These are phyloP conservation scores for Acleris holmiana DNA, from an alignment of 2,888 invertebrate species.

Conservation along the genomic window DNA sequence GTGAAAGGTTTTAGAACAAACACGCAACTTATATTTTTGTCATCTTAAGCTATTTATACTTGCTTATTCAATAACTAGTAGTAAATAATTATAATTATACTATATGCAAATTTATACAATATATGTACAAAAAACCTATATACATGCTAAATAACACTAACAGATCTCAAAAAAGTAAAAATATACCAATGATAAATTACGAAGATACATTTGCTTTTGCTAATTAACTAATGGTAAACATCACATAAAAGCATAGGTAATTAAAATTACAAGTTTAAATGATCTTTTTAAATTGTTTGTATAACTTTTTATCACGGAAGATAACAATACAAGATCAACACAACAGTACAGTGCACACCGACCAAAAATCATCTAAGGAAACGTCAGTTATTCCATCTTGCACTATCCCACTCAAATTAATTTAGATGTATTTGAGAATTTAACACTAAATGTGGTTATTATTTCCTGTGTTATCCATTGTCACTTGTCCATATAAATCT, in stretches of 20 bases:
- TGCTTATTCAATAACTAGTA: slow-evolving; percentile 46
- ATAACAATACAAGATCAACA: slow-evolving; percentile 12
- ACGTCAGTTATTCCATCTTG: slow-evolving; percentile 14
- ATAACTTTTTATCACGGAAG: slow-evolving; percentile 1
- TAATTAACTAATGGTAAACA: slow-evolving; percentile 71
- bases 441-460: slow-evolving; percentile 14
- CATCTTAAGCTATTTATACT: slow-evolving; percentile 39
- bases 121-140: slow-evolving; percentile 63
- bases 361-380: neutral
- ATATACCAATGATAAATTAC: slow-evolving; percentile 44
- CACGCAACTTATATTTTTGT: slow-evolving; percentile 28
- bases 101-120: slow-evolving; percentile 61
- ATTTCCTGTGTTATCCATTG: slow-evolving; percentile 27
- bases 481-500: slow-evolving; percentile 13
- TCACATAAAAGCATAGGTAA: slow-evolving; percentile 56
- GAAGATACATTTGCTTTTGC: slow-evolving; percentile 41
- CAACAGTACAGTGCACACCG: neutral
- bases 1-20: slow-evolving; percentile 23
- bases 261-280: slow-evolving; percentile 26
- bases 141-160: slow-evolving; percentile 59
- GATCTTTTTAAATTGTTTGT: neutral
- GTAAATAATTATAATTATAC: slow-evolving; percentile 49
- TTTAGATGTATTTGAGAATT: slow-evolving; percentile 8
- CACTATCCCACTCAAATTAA: slow-evolving; percentile 23
- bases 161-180: slow-evolving; percentile 64